Base-by-base conservation (phyloP, 2,888 invertebrate species). In the Galerucella pusilla region DNA sequence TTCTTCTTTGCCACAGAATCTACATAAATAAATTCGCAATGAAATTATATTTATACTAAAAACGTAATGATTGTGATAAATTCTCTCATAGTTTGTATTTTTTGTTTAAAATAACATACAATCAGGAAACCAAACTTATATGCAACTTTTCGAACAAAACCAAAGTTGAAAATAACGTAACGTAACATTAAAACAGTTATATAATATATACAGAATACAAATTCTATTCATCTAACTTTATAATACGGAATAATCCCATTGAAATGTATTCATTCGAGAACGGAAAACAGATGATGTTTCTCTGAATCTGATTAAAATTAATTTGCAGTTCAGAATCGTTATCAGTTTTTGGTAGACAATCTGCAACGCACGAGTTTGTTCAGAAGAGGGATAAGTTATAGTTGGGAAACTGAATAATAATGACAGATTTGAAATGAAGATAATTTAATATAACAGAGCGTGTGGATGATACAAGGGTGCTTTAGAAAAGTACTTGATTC, bases 251-350 rank as follows among this genome's bases (percentile, higher is more conserved):
- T 42, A 63, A 65, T 65, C 25, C 16, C 46, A 65, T 65, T 65
- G 64, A 65, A 65, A 65, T 65, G n/a, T 46, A 65, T 65, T 65
- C 64, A 25, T 65, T 65, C 46, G 46, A 11, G 46, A 65, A 16
- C 64, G 64, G 64, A 42, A 42, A 65, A 46, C 64, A 65, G 64
- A 65, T 65, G 64, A 45, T 16, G 64, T 65, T 65, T 12, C 64
- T 16, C 46, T 46, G 64, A 65, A 65, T 65, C 64, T 65, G 64
- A 65, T 65, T 65, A 46, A 45, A 65, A 65, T 65, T 45, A 65
- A 65, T 65, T 42, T 45, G 6, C 20, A 65, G n/a, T 65, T 65
- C 42, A 10, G 45, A 42, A 16, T 42, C 42, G 63, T 16, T 35
- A 52, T 52, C 57, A 57, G 57, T 57, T 57, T 57, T 57, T 57